phyloP scores from a whole-genome alignment of 2,797 vertebrate genomes.

The Crenuchus spilurus region DNA sequence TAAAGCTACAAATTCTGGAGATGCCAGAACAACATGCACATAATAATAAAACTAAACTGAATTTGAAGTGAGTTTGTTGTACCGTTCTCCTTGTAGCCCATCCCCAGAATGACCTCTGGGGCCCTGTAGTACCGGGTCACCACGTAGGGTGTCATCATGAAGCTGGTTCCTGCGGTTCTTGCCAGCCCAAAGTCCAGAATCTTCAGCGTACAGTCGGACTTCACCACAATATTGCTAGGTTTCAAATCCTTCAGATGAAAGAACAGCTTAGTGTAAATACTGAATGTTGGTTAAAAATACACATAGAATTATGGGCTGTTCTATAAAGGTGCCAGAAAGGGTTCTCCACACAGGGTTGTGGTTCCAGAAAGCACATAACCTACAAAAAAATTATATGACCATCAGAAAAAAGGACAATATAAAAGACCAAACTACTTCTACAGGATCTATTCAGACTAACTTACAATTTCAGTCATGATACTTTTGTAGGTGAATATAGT shows the following conservation, averaged over 20 bases:
- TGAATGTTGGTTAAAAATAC: too few species aligned
- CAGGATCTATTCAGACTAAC: too few species aligned
- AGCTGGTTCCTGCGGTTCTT: constrained; percentile 98
- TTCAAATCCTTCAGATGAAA: constrained; percentile 87
- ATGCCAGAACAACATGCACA: background rate
- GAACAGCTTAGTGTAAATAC: background rate
- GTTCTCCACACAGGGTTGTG: too few species aligned
- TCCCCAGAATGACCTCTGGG: constrained; percentile 97
- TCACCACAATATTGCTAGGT: constrained; percentile 99
- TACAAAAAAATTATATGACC: too few species aligned
- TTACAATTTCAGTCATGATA: too few species aligned
- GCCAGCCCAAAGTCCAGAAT: constrained; percentile 98
- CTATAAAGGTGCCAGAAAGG: too few species aligned
- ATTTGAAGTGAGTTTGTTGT: constrained; percentile 38
- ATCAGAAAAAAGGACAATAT: too few species aligned
- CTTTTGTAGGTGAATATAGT: too few species aligned
- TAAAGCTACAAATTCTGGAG: too few species aligned
- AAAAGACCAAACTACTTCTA: too few species aligned
- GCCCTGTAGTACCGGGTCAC: constrained; percentile 99
- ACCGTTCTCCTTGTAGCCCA: constrained; percentile 99
- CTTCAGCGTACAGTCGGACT: constrained; percentile 98
- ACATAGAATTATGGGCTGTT: background rate
- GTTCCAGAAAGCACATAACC: too few species aligned
- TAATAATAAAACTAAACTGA: background rate
- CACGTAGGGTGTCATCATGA: constrained; percentile 99